These are phyloP conservation scores for Xylocampa areola DNA, from an alignment of 2,888 invertebrate genomes.

Conservation along the genomic window DNA sequence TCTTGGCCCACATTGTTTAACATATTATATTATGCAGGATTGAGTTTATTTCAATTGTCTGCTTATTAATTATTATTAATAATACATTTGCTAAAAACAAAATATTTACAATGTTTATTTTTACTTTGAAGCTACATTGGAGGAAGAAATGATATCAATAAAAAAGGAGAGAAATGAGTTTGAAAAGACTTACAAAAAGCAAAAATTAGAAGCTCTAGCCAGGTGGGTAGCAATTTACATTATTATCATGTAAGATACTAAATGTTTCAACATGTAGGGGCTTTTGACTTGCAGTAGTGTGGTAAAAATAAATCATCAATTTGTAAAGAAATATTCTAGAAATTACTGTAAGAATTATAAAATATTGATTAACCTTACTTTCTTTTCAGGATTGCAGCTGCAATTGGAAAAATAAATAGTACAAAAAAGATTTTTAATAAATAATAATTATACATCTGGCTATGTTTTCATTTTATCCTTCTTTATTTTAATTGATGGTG, in stretches of 20 bases:
- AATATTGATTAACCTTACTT: background rate
- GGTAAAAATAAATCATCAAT: too few species aligned
- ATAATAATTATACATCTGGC: constrained; percentile 6
- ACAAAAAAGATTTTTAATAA: constrained; percentile 38
- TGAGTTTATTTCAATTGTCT: too few species aligned
- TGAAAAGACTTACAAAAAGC: constrained; percentile 58
- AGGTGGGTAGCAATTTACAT: constrained; percentile 26
- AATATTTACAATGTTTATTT: too few species aligned
- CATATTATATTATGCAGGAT: too few species aligned
- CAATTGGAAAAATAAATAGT: constrained; percentile 39
- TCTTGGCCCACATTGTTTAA: too few species aligned
- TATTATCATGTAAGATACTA: too few species aligned
- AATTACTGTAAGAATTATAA: background rate
- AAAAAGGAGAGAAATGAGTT: constrained; percentile 52
- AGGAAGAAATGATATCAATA: constrained; percentile 53
- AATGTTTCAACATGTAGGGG: too few species aligned
- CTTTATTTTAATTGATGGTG: too few species aligned
- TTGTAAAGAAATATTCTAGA: background rate
- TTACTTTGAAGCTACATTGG: constrained; percentile 37
- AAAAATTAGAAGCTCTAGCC: constrained; percentile 44
- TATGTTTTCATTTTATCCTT: too few species aligned
- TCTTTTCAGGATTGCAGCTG: constrained; percentile 44
- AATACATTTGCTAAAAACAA: too few species aligned
- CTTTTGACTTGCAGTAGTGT: too few species aligned
- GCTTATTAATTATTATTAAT: too few species aligned